These are phyloP conservation scores for Euwallacea similis DNA, from an alignment of 1,140 invertebrate genomes.

Conservation along the genomic window DNA sequence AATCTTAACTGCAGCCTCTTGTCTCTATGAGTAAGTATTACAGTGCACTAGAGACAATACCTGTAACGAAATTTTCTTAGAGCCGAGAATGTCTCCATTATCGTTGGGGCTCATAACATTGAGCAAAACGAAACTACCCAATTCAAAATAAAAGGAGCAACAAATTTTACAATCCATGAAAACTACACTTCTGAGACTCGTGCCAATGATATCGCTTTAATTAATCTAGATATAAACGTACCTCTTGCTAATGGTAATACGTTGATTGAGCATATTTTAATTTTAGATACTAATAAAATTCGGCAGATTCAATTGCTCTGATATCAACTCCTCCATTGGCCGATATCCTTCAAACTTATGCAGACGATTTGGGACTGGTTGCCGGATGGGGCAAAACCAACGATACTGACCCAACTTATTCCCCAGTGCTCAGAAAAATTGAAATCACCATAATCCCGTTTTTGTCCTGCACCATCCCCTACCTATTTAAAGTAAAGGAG, in stretches of 20 bases:
- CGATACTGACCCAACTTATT: slow-evolving; percentile 47
- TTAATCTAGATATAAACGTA: slow-evolving; percentile 53
- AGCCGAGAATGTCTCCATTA: slow-evolving; percentile 45
- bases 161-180: slow-evolving; percentile 56
- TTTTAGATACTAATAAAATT: slow-evolving; percentile 1
- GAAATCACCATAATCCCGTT: slow-evolving; percentile 46
- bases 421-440: slow-evolving; percentile 47
- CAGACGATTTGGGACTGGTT: slow-evolving; percentile 52
- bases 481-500: slow-evolving; percentile 48
- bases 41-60: not conserved
- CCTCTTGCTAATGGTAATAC: not conserved
- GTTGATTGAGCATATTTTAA: not conserved
- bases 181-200: slow-evolving; percentile 54
- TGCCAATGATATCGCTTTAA: slow-evolving; percentile 61
- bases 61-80: slow-evolving; percentile 12
- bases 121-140: slow-evolving; percentile 53
- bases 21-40: slow-evolving; percentile 33
- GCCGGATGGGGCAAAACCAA: slow-evolving; percentile 58
- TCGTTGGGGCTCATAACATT: slow-evolving; percentile 58
- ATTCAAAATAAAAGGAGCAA: slow-evolving; percentile 47
- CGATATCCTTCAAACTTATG: slow-evolving; percentile 53
- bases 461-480: slow-evolving; percentile 46
- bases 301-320: slow-evolving; percentile 36
- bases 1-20: slow-evolving; percentile 38
- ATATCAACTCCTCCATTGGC: slow-evolving; percentile 52